Evolutionary conservation across 2,888 invertebrate genomes (phyloP).

Genomic region (Ornithoptera priamus): DNA sequence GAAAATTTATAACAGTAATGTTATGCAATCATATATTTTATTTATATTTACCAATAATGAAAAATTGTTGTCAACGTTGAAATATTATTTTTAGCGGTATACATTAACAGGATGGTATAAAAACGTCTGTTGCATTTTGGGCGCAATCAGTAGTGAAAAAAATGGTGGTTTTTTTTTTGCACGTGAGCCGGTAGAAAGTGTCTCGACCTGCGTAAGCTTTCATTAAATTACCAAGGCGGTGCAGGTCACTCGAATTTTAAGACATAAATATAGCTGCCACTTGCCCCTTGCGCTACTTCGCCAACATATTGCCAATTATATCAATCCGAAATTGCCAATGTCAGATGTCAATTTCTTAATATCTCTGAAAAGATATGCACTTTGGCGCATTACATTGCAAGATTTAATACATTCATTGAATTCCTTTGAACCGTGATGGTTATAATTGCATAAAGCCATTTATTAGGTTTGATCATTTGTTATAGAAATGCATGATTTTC

Average conservation of each 20-base stretch:
- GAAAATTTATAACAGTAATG: conserved; percentile 2
- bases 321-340: conserved; percentile 67
- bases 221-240: conserved; percentile 68
- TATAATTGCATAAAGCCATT: conserved; percentile 5
- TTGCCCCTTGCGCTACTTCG: conserved; percentile 72
- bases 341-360: conserved; percentile 37
- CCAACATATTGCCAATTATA: conserved; percentile 67
- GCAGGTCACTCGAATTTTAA: conserved; percentile 65
- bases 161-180: conserved; percentile 65
- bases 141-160: conserved; percentile 77
- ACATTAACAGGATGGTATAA: conserved; percentile 62
- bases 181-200: conserved; percentile 65
- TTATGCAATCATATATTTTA: conserved; percentile 4
- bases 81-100: conserved; percentile 51
- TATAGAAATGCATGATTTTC: not conserved
- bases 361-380: conserved; percentile 26
- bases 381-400: conserved; percentile 15
- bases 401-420: conserved; percentile 15
- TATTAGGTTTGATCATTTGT: conserved; percentile 9
- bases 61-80: conserved; percentile 6
- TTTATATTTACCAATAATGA: not conserved
- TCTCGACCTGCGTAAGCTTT: conserved; percentile 71
- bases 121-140: conserved; percentile 78
- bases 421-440: conserved; percentile 5
- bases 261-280: conserved; percentile 73